Conservation (phyloP, 2,888 invertebrate genomes). For the Phortica magna region DNA sequence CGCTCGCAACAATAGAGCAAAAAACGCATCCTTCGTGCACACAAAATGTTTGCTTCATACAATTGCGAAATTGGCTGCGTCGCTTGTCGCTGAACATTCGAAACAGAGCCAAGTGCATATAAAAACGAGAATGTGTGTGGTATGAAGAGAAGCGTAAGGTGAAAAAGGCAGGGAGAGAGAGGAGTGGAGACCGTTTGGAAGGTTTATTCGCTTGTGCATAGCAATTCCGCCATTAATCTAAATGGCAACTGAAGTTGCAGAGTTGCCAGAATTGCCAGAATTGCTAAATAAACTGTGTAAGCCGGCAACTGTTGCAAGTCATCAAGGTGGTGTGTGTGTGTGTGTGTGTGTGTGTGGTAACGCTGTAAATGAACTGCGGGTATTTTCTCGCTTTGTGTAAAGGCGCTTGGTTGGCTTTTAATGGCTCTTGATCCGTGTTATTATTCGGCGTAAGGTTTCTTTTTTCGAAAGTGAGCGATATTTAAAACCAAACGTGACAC, state of each 20-base stretch:
- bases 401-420: not conserved
- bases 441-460: not conserved
- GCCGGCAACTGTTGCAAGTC: not conserved
- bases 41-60: not conserved
- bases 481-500: not conserved
- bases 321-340: not conserved
- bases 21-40: conserved; percentile 30
- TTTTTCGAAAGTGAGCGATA: not conserved
- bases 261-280: conserved; percentile 26
- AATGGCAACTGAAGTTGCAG: conserved; percentile 5
- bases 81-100: not conserved
- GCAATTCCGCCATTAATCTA: conserved; percentile 70
- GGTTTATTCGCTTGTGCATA: conserved; percentile 67
- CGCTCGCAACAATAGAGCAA: conserved; percentile 12
- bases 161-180: not conserved
- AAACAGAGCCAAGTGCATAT: no score
- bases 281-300: conserved; percentile 9
- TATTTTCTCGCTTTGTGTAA: not conserved
- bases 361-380: not conserved
- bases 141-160: not conserved
- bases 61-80: not conserved
- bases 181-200: conserved; percentile 1
- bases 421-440: not conserved
- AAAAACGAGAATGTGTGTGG: not conserved
- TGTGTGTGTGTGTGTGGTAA: not conserved